Percentiles rank a stretch among this genome's conserved stretches.
phyloP scores from a whole-genome alignment of 1,140 invertebrate genomes.

The Pseudomyrmex flavicornis region DNA sequence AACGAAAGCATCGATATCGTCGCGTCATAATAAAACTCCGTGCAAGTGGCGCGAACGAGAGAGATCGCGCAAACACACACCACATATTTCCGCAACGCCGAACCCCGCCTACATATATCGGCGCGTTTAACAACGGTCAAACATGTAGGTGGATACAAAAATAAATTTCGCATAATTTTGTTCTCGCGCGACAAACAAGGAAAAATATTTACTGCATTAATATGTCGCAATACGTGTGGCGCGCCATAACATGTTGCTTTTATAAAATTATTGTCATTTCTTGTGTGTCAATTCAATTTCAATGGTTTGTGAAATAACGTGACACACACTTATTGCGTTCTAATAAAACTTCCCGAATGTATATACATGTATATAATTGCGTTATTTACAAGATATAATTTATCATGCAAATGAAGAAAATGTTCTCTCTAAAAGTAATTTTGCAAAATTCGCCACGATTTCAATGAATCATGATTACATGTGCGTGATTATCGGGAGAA shows the following conservation, averaged over 20 bases:
- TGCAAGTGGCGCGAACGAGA: slow-evolving; percentile 39
- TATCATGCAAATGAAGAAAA: background rate
- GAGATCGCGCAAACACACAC: slow-evolving; percentile 10
- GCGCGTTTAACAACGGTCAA: slow-evolving; percentile 14
- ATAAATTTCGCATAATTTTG: slow-evolving; percentile 45
- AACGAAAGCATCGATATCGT: slow-evolving; percentile 51
- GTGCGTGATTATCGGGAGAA: slow-evolving; percentile 1
- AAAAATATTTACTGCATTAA: slow-evolving; percentile 46
- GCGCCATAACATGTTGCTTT: background rate
- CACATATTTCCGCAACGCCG: slow-evolving; percentile 20
- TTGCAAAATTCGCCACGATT: background rate
- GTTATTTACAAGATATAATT: background rate
- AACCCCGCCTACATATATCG: background rate
- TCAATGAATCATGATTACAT: slow-evolving; percentile 47
- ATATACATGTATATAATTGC: too few species aligned
- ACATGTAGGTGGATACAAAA: slow-evolving; percentile 1
- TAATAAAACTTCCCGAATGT: background rate
- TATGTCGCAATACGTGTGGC: background rate
- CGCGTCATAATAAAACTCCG: slow-evolving; percentile 52
- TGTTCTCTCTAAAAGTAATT: background rate
- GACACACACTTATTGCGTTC: background rate
- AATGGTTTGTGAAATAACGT: background rate
- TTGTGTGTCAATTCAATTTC: slow-evolving; percentile 11
- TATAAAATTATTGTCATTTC: slow-evolving; percentile 18
- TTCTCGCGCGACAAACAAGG: background rate